Percentiles rank a stretch among this genome's conserved stretches.
These are phyloP conservation scores for Butorides virescens DNA, from an alignment of 2,113 vertebrate species.

Conservation along the genomic window DNA sequence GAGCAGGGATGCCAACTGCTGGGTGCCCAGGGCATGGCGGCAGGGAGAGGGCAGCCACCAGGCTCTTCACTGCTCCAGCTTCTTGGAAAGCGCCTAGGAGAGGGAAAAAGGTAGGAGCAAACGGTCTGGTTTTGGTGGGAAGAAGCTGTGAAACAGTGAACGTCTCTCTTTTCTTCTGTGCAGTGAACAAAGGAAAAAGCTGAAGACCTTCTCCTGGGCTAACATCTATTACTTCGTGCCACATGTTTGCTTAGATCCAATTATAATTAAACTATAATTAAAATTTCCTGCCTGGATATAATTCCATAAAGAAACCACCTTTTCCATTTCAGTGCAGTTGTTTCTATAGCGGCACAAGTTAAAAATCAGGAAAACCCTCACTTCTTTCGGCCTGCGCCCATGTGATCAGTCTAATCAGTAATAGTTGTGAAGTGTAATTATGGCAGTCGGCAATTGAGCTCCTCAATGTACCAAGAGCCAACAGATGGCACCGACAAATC, in stretches of 20 bases:
- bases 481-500: conserved; percentile 27
- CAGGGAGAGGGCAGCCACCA: neutral
- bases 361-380: neutral
- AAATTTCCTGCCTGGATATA: neutral
- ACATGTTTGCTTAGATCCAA: neutral
- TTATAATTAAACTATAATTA: neutral
- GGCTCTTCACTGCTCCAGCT: neutral
- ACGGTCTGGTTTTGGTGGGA: neutral
- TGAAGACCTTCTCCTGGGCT: neutral
- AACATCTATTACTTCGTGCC: neutral
- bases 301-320: neutral
- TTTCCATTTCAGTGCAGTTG: neutral
- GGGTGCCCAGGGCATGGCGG: neutral
- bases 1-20: neutral
- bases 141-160: neutral
- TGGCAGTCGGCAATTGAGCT: neutral
- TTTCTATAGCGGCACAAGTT: neutral
- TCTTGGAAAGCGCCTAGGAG: neutral
- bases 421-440: neutral
- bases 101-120: neutral
- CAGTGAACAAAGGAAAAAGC: neutral
- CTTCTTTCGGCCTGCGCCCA: neutral
- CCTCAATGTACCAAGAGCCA: neutral
- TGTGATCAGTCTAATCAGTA: neutral
- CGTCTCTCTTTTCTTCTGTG: neutral